Conservation (phyloP, 2,888 invertebrate species). For the Campopleginae sp. region DNA sequence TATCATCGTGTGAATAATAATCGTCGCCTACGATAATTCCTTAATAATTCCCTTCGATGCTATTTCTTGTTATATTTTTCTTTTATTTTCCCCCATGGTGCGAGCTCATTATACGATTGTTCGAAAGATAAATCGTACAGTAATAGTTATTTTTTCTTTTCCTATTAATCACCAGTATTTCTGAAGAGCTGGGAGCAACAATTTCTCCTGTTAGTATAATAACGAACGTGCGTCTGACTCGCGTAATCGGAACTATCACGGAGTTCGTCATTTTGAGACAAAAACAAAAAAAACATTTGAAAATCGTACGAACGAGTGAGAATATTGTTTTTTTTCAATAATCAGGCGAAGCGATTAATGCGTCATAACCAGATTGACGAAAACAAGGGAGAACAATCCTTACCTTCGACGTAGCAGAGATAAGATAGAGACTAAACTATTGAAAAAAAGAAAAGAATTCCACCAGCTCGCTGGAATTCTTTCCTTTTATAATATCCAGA, state of each 20-base stretch:
- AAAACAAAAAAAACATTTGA: background rate
- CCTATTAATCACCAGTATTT: background rate
- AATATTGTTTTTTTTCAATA: slow-evolving; percentile 15
- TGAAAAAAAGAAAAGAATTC: background rate
- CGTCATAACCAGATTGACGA: slow-evolving; percentile 7
- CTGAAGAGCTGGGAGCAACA: background rate
- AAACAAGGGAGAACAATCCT: background rate
- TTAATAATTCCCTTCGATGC: slow-evolving; percentile 2
- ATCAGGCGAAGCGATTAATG: background rate
- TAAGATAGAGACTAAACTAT: slow-evolving; percentile 1
- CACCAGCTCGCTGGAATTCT: background rate
- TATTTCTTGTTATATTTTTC: slow-evolving; percentile 3
- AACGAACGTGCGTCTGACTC: background rate
- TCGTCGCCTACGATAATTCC: slow-evolving; percentile 4
- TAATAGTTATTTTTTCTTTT: background rate
- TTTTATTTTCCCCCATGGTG: slow-evolving; percentile 7
- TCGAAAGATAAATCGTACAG: background rate
- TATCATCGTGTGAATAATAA: slow-evolving; percentile 49
- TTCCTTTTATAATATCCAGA: slow-evolving; percentile 15
- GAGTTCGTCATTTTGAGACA: background rate
- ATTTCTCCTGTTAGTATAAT: background rate
- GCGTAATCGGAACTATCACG: slow-evolving; percentile 9
- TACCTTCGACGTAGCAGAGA: background rate
- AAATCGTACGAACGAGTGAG: background rate
- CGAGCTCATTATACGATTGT: background rate